These are phyloP conservation scores for Netelia melanura DNA, from an alignment of 2,888 invertebrate species.

Conservation along the genomic window DNA sequence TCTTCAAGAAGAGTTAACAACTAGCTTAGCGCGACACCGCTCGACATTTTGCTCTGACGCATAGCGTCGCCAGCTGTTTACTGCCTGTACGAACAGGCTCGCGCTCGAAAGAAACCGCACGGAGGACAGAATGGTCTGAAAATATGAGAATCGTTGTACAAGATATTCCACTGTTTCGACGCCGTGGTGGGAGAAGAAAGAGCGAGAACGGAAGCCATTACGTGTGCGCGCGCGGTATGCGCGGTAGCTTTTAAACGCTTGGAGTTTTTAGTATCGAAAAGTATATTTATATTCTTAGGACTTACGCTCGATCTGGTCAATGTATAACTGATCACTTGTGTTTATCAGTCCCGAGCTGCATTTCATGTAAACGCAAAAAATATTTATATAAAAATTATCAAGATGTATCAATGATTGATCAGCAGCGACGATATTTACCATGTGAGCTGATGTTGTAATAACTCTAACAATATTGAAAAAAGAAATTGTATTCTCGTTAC, in stretches of 20 bases:
- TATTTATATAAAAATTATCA: not conserved
- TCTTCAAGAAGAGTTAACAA: conserved; percentile 33
- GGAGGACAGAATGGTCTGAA: conserved; percentile 75
- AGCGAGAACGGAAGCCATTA: conserved; percentile 19
- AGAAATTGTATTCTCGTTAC: not conserved
- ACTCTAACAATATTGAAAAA: not conserved
- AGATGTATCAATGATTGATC: not conserved
- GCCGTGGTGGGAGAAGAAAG: conserved; percentile 1
- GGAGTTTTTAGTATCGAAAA: not conserved
- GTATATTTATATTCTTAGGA: no score
- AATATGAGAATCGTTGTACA: conserved; percentile 53
- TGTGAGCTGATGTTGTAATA: not conserved
- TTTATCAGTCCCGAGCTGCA: not conserved
- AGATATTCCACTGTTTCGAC: conserved; percentile 70
- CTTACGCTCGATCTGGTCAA: no score
- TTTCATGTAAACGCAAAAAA: not conserved
- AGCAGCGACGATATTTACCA: not conserved
- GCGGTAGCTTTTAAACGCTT: conserved; percentile 40
- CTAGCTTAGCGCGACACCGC: conserved; percentile 70
- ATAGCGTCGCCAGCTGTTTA: conserved; percentile 83
- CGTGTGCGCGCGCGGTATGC: conserved; percentile 34
- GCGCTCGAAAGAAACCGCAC: conserved; percentile 64
- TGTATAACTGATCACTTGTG: no score
- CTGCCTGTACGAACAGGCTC: conserved; percentile 70
- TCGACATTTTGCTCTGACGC: conserved; percentile 79